phyloP scores from a whole-genome alignment of 2,797 vertebrate genomes.

The Darevskia nairensis region DNA sequence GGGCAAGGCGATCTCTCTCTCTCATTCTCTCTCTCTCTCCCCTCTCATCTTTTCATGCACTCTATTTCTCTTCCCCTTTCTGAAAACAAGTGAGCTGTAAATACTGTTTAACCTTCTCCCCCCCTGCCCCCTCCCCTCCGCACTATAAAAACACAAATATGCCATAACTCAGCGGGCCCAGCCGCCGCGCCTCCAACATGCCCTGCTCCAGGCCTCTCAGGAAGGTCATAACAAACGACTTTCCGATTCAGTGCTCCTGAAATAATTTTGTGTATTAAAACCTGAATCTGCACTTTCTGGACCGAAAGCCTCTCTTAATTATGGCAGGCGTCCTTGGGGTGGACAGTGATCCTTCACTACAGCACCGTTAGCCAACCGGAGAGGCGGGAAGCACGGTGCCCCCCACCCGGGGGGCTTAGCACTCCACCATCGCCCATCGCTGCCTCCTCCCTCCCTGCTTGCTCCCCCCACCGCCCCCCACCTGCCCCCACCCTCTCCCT shows the following conservation, averaged over 20 bases:
- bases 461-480: constrained; percentile 65
- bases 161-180: constrained; percentile 97
- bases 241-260: constrained; percentile 99
- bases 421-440: constrained; percentile 70
- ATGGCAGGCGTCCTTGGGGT: constrained; percentile 99
- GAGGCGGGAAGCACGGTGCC: constrained; percentile 73
- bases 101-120: constrained; percentile 96
- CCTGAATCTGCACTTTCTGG: constrained; percentile 99
- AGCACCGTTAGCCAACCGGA: constrained; percentile 88
- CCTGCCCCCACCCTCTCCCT: constrained; percentile 70
- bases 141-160: constrained; percentile 99
- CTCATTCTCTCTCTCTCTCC: constrained; percentile 64
- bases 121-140: constrained; percentile 78
- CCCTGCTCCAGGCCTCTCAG: constrained; percentile 95
- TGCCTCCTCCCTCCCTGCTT: constrained; percentile 61
- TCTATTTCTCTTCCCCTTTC: constrained; percentile 88
- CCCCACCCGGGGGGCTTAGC: constrained; percentile 62
- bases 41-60: constrained; percentile 83
- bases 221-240: constrained; percentile 99
- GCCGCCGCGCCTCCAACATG: constrained; percentile 97
- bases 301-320: constrained; percentile 99
- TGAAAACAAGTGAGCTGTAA: constrained; percentile 99
- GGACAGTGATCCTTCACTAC: constrained; percentile 99
- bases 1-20: constrained; percentile 55
- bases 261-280: constrained; percentile 99